A percentile compares a stretch with the other conserved stretches of the same genome.
These are phyloP conservation scores for Coregonus suidteri DNA, from an alignment of 2,797 vertebrate genomes.

Conservation along the genomic window DNA sequence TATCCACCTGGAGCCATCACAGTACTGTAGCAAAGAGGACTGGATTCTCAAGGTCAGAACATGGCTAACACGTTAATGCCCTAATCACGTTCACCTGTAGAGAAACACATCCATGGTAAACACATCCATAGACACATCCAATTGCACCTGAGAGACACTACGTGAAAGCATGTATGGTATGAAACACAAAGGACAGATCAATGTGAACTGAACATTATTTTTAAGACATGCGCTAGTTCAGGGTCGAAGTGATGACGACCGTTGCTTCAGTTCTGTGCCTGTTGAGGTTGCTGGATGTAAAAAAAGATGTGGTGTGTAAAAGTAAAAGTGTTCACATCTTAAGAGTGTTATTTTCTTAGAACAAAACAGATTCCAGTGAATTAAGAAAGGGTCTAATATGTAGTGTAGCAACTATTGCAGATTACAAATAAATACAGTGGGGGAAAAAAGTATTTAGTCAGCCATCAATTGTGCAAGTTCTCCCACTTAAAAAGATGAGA, in stretches of 20 bases:
- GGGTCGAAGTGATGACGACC: not conserved
- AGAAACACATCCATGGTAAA: slow-evolving; percentile 37
- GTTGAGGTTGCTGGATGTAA: no score
- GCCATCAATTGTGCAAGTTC: no score
- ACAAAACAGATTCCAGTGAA: no score
- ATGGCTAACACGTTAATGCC: slow-evolving; percentile 18
- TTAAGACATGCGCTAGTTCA: no score
- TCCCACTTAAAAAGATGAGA: no score
- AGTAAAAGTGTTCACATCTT: no score
- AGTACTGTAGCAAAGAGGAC: not conserved
- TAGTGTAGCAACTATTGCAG: not conserved
- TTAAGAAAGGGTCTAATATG: not conserved
- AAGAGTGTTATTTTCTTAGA: no score
- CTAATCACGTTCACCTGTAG: slow-evolving; percentile 29
- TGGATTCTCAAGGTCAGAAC: slow-evolving; percentile 53
- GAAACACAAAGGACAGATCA: not conserved
- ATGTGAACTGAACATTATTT: not conserved
- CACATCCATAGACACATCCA: slow-evolving; percentile 29
- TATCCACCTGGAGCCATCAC: not conserved
- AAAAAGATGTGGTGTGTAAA: no score
- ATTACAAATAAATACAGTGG: no score
- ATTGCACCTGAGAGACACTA: not conserved
- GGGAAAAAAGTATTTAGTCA: no score
- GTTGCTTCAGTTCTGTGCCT: not conserved
- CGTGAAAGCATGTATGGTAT: not conserved